Evolutionary conservation across 1,140 invertebrate genomes (phyloP), one percentile per base, ranked within the genome.

Genomic region (Cherax quadricarinatus): DNA sequence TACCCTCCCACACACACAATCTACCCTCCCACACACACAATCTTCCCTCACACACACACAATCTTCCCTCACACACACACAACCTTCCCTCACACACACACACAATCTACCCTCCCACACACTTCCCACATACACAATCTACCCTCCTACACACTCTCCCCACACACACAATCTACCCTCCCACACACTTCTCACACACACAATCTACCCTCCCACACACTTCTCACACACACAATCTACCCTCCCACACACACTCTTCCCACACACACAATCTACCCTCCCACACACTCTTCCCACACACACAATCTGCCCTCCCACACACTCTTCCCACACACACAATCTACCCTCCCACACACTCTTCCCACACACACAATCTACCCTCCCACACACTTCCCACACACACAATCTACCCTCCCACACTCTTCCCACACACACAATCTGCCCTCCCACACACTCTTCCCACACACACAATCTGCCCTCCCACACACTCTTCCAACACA

Each of bases 81-180:
- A n/a, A n/a, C 60, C 4, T 60, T 4, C 84, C 73, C n/a, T n/a
- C n/a, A n/a, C n/a, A n/a, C 84, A 86, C 84, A 86, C 81, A 83
- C 81, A 41, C 53, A 48, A 83, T 14, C 53, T 14, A 0, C 6
- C 6, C 12, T 57, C 53, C n/a, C 30, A 41, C 53, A 7, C 53
- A 41, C 53, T 14, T 57, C 53, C 6, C 53, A 57, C 53, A 41
- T 2, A 41, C 0, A 41, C 30, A 41, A 7, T 57, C 53, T 1
- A 9, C 12, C 6, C 53, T 57, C 53, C 53, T 3, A 57, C 3
- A 57, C 12, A 14, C 53, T n/a, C n/a, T 9, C 2, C 30, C 66
- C 84, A 86, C 84, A 86, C 84, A 86, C 84, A 70, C 84, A 86
- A 60, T 70, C 84, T 60, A 86, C 62, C 66, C 84, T 4, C 60